A percentile compares a stretch with the other conserved stretches of the same genome.
These are phyloP conservation scores for Oscheius myriophilus DNA, from an alignment of 2,888 invertebrate genomes.

Conservation along the genomic window DNA sequence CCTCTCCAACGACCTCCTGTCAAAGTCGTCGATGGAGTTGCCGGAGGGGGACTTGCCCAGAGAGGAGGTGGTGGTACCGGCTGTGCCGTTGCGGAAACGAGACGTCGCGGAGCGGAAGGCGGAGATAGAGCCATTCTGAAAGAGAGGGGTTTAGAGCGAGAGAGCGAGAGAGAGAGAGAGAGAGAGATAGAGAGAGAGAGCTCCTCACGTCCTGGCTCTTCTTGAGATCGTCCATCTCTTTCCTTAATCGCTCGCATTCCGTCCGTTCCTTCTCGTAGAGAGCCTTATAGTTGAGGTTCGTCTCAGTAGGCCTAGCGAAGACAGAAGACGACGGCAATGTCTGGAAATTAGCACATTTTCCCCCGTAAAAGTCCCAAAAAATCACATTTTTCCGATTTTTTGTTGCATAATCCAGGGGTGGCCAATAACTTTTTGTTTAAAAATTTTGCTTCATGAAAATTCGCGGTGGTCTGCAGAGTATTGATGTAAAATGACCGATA, in stretches of 20 bases:
- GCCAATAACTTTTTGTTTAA: no score
- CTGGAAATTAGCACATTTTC: not conserved
- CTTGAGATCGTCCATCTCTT: constrained; percentile 55
- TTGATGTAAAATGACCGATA: no score
- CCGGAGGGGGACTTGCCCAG: constrained; percentile 50
- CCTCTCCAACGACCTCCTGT: constrained; percentile 61
- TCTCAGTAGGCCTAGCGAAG: constrained; percentile 38
- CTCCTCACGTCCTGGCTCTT: constrained; percentile 43
- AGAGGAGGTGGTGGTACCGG: constrained; percentile 34
- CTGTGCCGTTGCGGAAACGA: constrained; percentile 42
- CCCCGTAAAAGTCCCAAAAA: not conserved
- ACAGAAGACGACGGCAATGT: constrained; percentile 9
- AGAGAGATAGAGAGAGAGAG: not conserved
- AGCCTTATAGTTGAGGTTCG: constrained; percentile 57
- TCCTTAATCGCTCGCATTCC: constrained; percentile 61
- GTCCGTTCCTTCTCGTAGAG: constrained; percentile 64
- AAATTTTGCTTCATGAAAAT: no score
- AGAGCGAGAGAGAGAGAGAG: not conserved
- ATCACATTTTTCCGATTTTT: no score
- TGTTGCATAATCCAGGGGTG: no score
- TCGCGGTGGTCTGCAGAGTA: no score
- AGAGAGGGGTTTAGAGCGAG: not conserved
- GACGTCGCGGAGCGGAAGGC: constrained; percentile 31
- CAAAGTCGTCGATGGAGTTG: constrained; percentile 58
- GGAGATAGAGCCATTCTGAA: constrained; percentile 21